A percentile compares a stretch with the other conserved stretches of the same genome.
phyloP scores from a whole-genome alignment of 1,140 invertebrate species.

The Scaptomyza montana region DNA sequence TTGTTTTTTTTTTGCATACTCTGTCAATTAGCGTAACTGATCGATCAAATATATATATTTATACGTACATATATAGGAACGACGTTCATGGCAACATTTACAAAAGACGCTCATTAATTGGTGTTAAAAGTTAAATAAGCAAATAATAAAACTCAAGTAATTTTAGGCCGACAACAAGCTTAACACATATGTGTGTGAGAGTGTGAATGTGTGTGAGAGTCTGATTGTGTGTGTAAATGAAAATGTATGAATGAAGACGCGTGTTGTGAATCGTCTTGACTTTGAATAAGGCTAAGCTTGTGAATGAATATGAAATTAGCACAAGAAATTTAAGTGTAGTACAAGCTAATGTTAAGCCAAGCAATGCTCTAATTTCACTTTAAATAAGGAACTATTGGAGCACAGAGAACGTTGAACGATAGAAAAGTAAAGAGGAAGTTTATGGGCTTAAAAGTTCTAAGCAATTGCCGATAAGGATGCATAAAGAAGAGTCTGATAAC shows the following conservation, averaged over 20 bases:
- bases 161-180: slow-evolving; percentile 38
- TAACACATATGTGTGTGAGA: background rate
- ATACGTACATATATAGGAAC: background rate
- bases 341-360: no score
- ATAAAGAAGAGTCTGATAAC: no score
- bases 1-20: slow-evolving; percentile 48
- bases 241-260: background rate
- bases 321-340: background rate
- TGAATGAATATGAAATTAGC: background rate
- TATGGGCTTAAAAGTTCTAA: no score
- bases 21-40: slow-evolving; percentile 69
- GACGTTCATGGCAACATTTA: slow-evolving; percentile 27
- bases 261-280: background rate
- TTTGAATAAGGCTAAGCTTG: background rate
- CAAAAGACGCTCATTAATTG: slow-evolving; percentile 58
- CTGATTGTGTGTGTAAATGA: background rate
- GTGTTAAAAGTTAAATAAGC: slow-evolving; percentile 83
- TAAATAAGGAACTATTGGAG: no score
- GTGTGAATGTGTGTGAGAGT: background rate
- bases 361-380: no score
- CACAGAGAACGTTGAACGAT: no score
- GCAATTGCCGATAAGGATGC: no score
- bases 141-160: slow-evolving; percentile 77
- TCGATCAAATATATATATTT: slow-evolving; percentile 54
- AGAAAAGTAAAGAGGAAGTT: no score